A percentile compares a stretch with the other conserved stretches of the same genome.
Conservation (phyloP, 2,888 invertebrate genomes). For the Clusia tigrina region DNA sequence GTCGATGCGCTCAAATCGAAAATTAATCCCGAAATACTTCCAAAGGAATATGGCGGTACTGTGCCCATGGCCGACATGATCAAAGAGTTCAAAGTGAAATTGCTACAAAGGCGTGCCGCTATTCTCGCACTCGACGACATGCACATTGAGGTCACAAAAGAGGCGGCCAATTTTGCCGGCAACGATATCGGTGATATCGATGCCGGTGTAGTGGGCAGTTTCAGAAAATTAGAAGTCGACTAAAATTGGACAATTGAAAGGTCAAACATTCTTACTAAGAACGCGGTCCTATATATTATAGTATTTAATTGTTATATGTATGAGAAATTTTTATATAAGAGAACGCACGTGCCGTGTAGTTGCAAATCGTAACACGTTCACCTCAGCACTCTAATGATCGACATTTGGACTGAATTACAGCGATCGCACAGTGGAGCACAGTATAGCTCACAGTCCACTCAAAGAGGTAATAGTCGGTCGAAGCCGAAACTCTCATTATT, state of each 20-base stretch:
- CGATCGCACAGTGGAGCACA: too few species aligned
- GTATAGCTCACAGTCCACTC: too few species aligned
- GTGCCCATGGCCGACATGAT: constrained; percentile 84
- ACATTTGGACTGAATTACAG: too few species aligned
- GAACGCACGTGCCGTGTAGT: too few species aligned
- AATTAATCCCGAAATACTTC: constrained; percentile 78
- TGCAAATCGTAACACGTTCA: too few species aligned
- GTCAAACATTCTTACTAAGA: too few species aligned
- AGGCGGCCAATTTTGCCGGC: constrained; percentile 66
- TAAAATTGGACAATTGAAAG: constrained; percentile 59
- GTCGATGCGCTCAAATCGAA: constrained; percentile 76
- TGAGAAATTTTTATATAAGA: too few species aligned
- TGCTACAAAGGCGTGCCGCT: constrained; percentile 72
- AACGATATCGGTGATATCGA: constrained; percentile 75
- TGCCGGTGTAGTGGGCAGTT: constrained; percentile 80
- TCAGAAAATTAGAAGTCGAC: constrained; percentile 85
- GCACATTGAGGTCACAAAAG: constrained; percentile 73
- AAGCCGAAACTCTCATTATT: too few species aligned
- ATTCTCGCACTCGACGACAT: constrained; percentile 78
- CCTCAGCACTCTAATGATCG: too few species aligned
- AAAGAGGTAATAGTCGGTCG: too few species aligned
- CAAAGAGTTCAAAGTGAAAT: constrained; percentile 73
- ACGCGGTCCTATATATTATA: constrained; percentile 5
- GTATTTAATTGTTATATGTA: constrained; percentile 13
- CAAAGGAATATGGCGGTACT: constrained; percentile 88